Conservation (phyloP, 2,797 vertebrate genomes). For the Melanotaenia parkinsoni region DNA sequence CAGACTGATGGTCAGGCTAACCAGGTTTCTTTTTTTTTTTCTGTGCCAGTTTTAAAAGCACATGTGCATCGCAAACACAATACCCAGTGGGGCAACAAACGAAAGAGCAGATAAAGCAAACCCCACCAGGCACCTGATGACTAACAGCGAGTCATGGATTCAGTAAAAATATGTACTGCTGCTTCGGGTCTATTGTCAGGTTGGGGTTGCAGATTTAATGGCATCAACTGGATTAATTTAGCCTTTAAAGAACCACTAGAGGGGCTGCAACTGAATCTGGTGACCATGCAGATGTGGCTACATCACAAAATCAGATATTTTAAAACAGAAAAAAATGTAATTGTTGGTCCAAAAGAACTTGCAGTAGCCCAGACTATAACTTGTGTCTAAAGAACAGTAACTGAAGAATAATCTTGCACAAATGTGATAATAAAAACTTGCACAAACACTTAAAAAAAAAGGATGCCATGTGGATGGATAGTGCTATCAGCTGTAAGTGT, state of each 20-base stretch:
- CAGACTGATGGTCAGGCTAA: not conserved
- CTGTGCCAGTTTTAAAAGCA: not conserved
- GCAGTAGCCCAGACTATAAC: not conserved
- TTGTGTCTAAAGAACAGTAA: not conserved
- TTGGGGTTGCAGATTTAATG: not conserved
- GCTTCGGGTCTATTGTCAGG: not conserved
- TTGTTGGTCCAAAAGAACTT: not conserved
- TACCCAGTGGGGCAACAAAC: not conserved
- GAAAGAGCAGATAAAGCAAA: not conserved
- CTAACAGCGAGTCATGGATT: not conserved
- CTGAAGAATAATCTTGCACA: not conserved
- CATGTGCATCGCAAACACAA: not conserved
- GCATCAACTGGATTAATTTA: not conserved
- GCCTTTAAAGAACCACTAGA: not conserved
- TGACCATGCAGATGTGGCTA: not conserved
- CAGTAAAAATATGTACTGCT: slow-evolving; percentile 1
- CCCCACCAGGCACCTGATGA: not conserved
- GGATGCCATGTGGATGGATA: not conserved
- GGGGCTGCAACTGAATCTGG: not conserved
- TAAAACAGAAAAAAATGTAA: not conserved
- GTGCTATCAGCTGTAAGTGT: not conserved
- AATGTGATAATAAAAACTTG: not conserved
- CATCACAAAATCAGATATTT: not conserved
- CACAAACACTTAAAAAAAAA: not conserved
- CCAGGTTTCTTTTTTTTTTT: not conserved